These are phyloP conservation scores for Luperina nickerlii DNA, from an alignment of 2,888 invertebrate genomes.

Conservation along the genomic window DNA sequence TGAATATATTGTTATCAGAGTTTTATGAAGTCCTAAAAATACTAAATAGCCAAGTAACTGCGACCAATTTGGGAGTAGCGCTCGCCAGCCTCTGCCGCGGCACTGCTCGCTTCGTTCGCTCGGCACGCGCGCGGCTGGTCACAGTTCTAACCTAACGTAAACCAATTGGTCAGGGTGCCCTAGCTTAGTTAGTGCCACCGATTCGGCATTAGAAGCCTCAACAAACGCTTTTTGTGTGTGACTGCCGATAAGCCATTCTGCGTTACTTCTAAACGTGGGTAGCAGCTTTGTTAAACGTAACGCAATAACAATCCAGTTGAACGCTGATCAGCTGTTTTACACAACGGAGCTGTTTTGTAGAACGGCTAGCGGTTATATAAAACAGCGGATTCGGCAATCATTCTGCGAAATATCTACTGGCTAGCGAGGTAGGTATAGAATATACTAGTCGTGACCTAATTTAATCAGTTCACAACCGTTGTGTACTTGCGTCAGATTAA, in stretches of 20 bases:
- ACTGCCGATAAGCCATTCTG: background rate
- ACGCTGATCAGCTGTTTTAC: background rate
- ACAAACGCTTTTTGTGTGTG: background rate
- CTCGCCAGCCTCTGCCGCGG: no score
- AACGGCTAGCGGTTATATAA: background rate
- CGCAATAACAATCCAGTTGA: no score
- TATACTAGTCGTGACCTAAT: background rate
- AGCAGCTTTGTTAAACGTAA: background rate
- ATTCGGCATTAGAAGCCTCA: background rate
- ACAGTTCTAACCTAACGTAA: no score
- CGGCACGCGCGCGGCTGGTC: no score
- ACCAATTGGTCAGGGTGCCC: no score
- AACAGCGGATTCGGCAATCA: background rate
- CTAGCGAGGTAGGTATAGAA: background rate
- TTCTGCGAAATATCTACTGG: background rate
- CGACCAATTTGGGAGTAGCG: no score
- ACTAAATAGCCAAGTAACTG: no score
- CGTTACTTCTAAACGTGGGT: background rate
- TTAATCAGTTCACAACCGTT: conserved; percentile 27
- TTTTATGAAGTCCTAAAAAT: background rate
- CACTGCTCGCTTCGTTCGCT: no score
- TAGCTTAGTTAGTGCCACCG: no score
- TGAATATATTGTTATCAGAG: no score
- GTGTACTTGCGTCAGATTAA: conserved; percentile 37
- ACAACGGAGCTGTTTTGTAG: background rate